These are phyloP conservation scores for Gila orcuttii DNA, from an alignment of 2,113 vertebrate species.

Conservation along the genomic window DNA sequence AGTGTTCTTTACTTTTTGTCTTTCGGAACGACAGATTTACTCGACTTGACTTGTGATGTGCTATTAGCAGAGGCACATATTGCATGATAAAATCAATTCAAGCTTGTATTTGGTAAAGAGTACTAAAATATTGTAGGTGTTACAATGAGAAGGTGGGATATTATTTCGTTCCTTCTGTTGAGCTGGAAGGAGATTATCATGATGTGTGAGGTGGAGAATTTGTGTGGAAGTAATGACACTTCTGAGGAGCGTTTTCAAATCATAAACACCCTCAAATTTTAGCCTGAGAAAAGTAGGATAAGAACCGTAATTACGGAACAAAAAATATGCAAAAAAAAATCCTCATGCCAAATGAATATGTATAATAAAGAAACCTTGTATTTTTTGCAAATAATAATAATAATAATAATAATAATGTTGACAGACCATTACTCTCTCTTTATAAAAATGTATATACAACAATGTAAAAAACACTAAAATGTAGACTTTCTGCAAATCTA, in stretches of 20 bases:
- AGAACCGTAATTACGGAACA: constrained; percentile 33
- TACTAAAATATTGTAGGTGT: constrained; percentile 54
- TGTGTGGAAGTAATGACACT: constrained; percentile 53
- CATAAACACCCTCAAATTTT: constrained; percentile 48
- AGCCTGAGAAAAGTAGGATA: constrained; percentile 23
- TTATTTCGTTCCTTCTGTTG: constrained; percentile 71
- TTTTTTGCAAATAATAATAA: not conserved
- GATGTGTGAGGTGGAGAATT: constrained; percentile 73
- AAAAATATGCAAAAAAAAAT: too few relatives aligned
- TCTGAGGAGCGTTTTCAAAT: constrained; percentile 39
- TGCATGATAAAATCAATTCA: constrained; percentile 27
- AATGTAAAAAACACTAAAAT: not conserved
- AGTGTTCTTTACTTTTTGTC: constrained; percentile 36
- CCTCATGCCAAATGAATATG: not conserved
- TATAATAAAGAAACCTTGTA: not conserved
- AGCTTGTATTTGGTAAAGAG: constrained; percentile 58
- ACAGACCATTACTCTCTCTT: not conserved
- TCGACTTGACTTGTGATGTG: constrained; percentile 24
- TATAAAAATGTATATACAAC: not conserved
- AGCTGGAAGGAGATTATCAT: constrained; percentile 74
- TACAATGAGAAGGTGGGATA: constrained; percentile 67
- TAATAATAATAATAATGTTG: not conserved
- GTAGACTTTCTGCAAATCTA: not conserved
- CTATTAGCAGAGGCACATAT: constrained; percentile 45
- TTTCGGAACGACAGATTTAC: constrained; percentile 25